phyloP scores from a whole-genome alignment of 2,113 vertebrate genomes.

The Thermophis baileyi region DNA sequence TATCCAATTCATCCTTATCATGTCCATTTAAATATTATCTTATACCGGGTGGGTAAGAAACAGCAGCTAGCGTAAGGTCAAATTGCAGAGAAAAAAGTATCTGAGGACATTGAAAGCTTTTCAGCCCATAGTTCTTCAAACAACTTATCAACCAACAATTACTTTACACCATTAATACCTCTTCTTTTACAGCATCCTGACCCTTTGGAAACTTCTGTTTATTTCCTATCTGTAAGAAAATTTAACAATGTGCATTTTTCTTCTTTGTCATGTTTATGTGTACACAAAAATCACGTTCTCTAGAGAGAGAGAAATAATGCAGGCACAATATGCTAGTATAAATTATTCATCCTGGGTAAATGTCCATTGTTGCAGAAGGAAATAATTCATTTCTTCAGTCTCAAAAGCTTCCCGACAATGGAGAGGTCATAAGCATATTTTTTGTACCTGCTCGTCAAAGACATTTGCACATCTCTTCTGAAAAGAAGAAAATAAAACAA shows the following conservation, averaged over 20 bases:
- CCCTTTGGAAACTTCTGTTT: not conserved
- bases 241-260: not conserved
- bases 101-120: not conserved
- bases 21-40: not conserved
- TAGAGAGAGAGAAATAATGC: not conserved
- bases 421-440: not conserved
- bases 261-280: conserved; percentile 6
- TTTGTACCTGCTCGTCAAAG: not conserved
- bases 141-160: not conserved
- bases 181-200: not conserved
- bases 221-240: not conserved
- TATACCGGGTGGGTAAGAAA: not conserved
- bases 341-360: conserved; percentile 13
- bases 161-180: not conserved
- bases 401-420: not conserved
- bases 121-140: not conserved
- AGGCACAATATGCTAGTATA: not conserved
- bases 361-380: conserved; percentile 6
- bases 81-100: not conserved
- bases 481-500: not conserved
- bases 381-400: conserved; percentile 6
- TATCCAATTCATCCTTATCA: not conserved
- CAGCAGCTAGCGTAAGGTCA: not conserved
- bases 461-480: not conserved
- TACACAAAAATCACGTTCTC: conserved; percentile 10